Conservation (phyloP, 1,140 invertebrate species). For the Plodia interpunctella region DNA sequence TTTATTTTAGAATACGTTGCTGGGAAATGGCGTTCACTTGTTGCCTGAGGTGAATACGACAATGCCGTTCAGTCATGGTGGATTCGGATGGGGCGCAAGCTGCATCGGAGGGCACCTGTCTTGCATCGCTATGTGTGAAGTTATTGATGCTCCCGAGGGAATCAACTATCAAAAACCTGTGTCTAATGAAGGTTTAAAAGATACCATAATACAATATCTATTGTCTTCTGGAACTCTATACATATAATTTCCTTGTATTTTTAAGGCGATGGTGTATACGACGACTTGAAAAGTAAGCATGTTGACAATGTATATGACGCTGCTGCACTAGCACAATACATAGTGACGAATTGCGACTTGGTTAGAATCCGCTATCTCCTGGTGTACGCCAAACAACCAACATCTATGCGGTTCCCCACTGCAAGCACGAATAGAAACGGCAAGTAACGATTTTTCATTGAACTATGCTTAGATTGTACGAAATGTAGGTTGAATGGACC, state of each 20-base stretch:
- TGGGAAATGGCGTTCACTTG: slow-evolving; percentile 87
- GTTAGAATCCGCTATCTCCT: slow-evolving; percentile 87
- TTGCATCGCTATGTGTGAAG: slow-evolving; percentile 87
- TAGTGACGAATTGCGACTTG: slow-evolving; percentile 86
- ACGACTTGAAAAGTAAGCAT: slow-evolving; percentile 38
- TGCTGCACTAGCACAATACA: slow-evolving; percentile 82
- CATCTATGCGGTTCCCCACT: slow-evolving; percentile 53
- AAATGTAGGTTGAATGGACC: too few species aligned
- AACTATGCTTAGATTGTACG: background rate
- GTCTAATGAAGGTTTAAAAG: slow-evolving; percentile 46
- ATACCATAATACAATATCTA: background rate
- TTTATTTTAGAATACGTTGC: slow-evolving; percentile 78
- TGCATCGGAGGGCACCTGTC: slow-evolving; percentile 83
- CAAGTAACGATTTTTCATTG: slow-evolving; percentile 19
- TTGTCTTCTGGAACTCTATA: too few species aligned
- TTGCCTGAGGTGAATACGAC: slow-evolving; percentile 84
- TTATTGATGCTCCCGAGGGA: slow-evolving; percentile 83
- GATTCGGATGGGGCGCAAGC: slow-evolving; percentile 85
- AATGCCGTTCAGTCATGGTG: slow-evolving; percentile 82
- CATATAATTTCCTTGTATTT: background rate
- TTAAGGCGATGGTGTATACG: slow-evolving; percentile 43
- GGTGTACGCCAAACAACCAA: slow-evolving; percentile 80
- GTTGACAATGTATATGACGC: slow-evolving; percentile 47
- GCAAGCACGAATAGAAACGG: slow-evolving; percentile 46
- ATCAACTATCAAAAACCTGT: slow-evolving; percentile 70